A percentile compares a stretch with the other conserved stretches of the same genome.
Conservation (phyloP, 2,113 vertebrate genomes). For the human (Homo sapiens) region GRCh38 chr17:53920001-53920500, state of each 20-base stretch:
- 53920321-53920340: neutral
- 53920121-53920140: neutral
- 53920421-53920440: neutral
- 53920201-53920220: neutral
- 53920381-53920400: neutral
- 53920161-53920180: neutral
- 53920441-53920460: neutral
- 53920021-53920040: neutral
- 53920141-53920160: neutral
- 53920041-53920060: neutral
- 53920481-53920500: neutral
- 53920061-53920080: neutral
- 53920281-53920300: neutral
- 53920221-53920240: neutral
- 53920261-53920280: neutral
- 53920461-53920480: neutral
- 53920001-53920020: neutral
- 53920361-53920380: neutral
- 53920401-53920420: neutral
- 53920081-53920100: neutral
- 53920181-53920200: neutral
- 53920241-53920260: neutral
- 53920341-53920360: neutral
- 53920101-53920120: neutral
- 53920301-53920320: neutral